phyloP scores from a whole-genome alignment of 1,140 invertebrate genomes.

The Agrypnia vestita region DNA sequence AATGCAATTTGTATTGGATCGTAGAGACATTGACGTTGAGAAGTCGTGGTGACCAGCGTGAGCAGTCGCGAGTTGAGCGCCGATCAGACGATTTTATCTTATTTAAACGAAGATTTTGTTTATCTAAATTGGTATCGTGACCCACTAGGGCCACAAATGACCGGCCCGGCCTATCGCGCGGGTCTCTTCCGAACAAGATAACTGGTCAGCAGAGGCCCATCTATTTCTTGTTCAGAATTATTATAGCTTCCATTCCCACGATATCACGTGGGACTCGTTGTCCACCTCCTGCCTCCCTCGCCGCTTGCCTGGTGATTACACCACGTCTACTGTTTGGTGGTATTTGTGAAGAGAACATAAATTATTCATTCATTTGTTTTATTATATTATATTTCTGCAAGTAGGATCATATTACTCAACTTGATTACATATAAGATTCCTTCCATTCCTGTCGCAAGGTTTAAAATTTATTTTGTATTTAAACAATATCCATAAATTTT shows the following conservation, averaged over 20 bases:
- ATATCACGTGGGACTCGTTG: constrained; percentile 4
- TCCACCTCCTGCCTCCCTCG: background rate
- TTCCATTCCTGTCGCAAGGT: too few relatives aligned
- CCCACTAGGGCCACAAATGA: constrained; percentile 27
- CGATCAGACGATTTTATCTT: background rate
- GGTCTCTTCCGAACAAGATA: constrained; percentile 32
- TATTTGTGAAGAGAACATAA: too few relatives aligned
- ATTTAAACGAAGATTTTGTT: constrained; percentile 46
- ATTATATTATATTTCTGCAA: too few relatives aligned
- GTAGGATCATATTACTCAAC: too few relatives aligned
- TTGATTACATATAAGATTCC: too few relatives aligned
- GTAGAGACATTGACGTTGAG: too few relatives aligned
- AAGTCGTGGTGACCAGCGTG: too few relatives aligned
- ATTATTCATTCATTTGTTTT: too few relatives aligned
- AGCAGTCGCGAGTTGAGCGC: background rate
- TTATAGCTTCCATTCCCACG: constrained; percentile 41
- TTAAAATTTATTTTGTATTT: too few relatives aligned
- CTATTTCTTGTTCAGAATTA: constrained; percentile 30
- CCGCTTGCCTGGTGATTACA: background rate
- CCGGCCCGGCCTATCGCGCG: background rate
- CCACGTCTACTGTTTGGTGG: too few relatives aligned
- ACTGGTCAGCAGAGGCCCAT: constrained; percentile 17
- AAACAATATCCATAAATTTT: too few relatives aligned
- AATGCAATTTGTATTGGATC: too few relatives aligned
- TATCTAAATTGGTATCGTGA: constrained; percentile 47